Base-by-base conservation (phyloP, 2,888 invertebrate species). In the Baccha elongata region DNA sequence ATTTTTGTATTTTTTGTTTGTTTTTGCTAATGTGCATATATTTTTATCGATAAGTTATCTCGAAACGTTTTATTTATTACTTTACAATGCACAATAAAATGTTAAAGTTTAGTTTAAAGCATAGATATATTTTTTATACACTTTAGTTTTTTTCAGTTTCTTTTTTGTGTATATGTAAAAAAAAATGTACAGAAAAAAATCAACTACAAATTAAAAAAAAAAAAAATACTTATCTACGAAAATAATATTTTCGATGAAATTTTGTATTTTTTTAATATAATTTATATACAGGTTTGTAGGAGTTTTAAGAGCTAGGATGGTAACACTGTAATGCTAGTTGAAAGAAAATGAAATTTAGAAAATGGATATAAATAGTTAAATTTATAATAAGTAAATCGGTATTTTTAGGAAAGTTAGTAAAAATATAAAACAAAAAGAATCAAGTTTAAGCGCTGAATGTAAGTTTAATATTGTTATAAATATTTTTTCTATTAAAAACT, bases 121-220 rank as follows among this genome's bases (percentile, higher is more conserved):
- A 35, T 60, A 23, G 8, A 60, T 7, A 53, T 58, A 23, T 23
- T 23, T 48, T 62, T 40, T 55, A 48, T 60, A 44, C 13, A 60
- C 13, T 67, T 71, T 19, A 62, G n/a, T 62, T 72, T 21, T 60
- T 10, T 52, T n/a, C 6, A 15, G 37, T 55, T 37, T 42, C 32
- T 11, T 42, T 29, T 68, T 29, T 46, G 42, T 62, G 5, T 8
- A 23, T 4, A 52, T 48, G 46, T 26, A 42, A 29, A 46, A 26
- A 26, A 46, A 42, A 50, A 26, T 26, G 6, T 4, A 26, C 26
- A n/a, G 26, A 26, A 26, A 26, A 5, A 52, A 21, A 29, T 71
- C 23, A 72, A 19, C 19, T 46, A 65, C 23, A 40, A 37, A 44
- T 32, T 13, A 86, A 86, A 87, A 84, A 71, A 62, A 8, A 48